Evolutionary conservation across 2,797 vertebrate species (phyloP), one percentile per base, ranked within the genome.

Genomic region (Sibirionetta formosa): DNA sequence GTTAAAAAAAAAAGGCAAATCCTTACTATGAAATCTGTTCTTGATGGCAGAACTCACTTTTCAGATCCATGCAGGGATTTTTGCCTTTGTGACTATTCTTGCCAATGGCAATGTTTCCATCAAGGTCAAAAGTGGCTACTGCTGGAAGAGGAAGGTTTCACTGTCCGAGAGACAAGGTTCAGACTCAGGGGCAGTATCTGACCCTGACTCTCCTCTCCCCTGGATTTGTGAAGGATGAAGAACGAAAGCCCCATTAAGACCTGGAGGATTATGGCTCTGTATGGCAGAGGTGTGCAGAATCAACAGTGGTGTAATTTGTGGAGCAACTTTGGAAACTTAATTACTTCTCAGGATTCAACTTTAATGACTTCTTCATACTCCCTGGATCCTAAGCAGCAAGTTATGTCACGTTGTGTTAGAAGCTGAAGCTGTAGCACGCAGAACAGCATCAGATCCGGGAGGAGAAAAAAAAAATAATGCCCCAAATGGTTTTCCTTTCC

Each of bases 341-440:
- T 94, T 96, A 70, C 88, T 85, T 90, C 81, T 88, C 58, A 82
- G 22, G 31, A 80, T 92, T 80, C 26, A 72, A 50, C 29, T 90
- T 84, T 78, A 90, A 88, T 44, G 65, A 73, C 42, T 90, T 27
- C 22, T 61, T 51, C 73, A 73, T 71, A 14, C 36, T 63, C 24
- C 22, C 17, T 20, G 33, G 66, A 66, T 73, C 35, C 46, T 60
- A 60, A 86, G 54, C 81, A 86, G 72, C 46, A n/a, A 33, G 19
- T 57, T 40, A 38, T 66, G 76, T 27, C 23, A 1, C 6, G 19
- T 27, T 86, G 54, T 51, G 60, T 76, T 69, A 90, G 58, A 93
- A 94, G 35, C 42, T 82, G 63, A 76, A 85, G 60, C 19, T 73
- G 53, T 56, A 85, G 58, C 50, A 86, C 80, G 31, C 6, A 79